phyloP scores from a whole-genome alignment of 2,797 vertebrate genomes.

The Peromyscus eremicus region DNA sequence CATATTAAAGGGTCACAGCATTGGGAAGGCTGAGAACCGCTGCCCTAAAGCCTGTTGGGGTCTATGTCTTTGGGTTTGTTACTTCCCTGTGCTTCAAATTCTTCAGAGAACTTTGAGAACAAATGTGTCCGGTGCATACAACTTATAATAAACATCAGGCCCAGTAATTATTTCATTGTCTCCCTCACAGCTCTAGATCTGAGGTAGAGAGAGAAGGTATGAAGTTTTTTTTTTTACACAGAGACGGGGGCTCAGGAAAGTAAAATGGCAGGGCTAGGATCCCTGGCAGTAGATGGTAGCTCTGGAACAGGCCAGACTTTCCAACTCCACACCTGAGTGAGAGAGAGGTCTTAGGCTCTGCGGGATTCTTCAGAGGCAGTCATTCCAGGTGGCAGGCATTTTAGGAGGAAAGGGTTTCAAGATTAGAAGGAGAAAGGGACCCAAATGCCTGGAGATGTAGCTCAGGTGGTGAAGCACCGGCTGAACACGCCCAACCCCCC shows the following conservation, averaged over 20 bases:
- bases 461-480: neutral
- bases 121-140: neutral
- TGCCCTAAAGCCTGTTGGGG: neutral
- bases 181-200: neutral
- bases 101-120: neutral
- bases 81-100: neutral
- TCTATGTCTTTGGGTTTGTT: neutral
- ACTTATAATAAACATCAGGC: neutral
- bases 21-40: neutral
- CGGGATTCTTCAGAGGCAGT: neutral
- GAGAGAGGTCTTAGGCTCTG: neutral
- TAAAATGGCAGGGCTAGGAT: neutral
- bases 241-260: neutral
- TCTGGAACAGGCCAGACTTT: neutral
- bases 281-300: neutral
- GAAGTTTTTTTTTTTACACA: neutral
- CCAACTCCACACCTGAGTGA: neutral
- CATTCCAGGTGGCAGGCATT: neutral
- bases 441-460: neutral
- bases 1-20: neutral
- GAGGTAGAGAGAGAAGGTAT: neutral
- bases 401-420: neutral
- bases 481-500: neutral
- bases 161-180: neutral
- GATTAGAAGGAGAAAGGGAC: neutral